These are phyloP conservation scores for Stichopus chloronotus DNA, from an alignment of 35 echinoderm and acorn worm genomes.

Conservation along the genomic window DNA sequence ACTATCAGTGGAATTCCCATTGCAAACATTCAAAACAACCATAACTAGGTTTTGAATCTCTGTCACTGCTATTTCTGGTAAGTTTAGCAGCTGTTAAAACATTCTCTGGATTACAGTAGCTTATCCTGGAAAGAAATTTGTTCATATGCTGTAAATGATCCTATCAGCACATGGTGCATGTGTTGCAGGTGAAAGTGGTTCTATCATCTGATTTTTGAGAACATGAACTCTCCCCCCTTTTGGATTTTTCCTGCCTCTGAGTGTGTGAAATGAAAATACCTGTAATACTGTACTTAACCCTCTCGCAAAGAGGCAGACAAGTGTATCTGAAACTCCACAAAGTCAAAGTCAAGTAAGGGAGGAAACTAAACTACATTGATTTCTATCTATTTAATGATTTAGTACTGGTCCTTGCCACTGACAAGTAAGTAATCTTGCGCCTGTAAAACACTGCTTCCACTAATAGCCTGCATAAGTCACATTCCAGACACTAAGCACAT, in stretches of 20 bases:
- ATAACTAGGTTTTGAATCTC: background rate
- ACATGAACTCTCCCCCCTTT: background rate
- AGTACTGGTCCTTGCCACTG: no score
- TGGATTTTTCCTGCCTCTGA: background rate
- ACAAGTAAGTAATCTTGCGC: no score
- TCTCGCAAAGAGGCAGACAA: background rate
- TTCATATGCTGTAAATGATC: background rate
- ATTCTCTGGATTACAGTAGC: constrained; percentile 24
- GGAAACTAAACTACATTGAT: background rate
- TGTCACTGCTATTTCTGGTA: background rate
- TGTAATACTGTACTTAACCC: background rate
- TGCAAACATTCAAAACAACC: no score
- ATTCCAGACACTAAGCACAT: no score
- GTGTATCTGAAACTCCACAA: background rate
- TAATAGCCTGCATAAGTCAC: no score
- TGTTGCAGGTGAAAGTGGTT: background rate
- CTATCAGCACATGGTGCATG: background rate
- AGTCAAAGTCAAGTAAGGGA: background rate
- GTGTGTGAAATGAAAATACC: background rate
- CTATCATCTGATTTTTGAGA: background rate
- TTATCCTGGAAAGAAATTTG: background rate
- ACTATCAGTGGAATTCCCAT: no score
- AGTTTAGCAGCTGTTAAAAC: constrained; percentile 12
- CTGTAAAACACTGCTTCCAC: no score
- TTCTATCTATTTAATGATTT: no score